Percentiles rank a stretch among this genome's conserved stretches.
Conservation (phyloP, 2,888 invertebrate genomes). For the Drosophila paramelanica region DNA sequence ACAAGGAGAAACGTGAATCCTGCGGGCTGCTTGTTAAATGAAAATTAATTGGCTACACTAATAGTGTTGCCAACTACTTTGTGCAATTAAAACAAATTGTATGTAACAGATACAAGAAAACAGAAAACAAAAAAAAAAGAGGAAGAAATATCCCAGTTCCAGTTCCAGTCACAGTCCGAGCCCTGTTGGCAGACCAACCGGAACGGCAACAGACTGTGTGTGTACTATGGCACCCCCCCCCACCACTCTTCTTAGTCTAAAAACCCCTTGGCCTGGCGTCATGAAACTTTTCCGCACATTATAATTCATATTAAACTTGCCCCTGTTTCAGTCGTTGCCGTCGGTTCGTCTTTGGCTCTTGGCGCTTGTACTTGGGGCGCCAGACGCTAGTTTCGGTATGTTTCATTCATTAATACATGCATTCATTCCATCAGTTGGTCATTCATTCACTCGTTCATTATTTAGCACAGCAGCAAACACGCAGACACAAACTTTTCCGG, state of each 20-base stretch:
- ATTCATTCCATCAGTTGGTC: constrained; percentile 47
- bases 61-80: constrained; percentile 75
- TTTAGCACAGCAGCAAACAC: constrained; percentile 58
- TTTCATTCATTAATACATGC: constrained; percentile 49
- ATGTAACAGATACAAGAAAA: constrained; percentile 69
- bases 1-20: constrained; percentile 50
- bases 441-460: constrained; percentile 68
- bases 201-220: constrained; percentile 28
- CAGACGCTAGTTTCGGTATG: constrained; percentile 44
- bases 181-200: constrained; percentile 35
- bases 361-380: constrained; percentile 22
- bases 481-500: constrained; percentile 29
- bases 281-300: constrained; percentile 77
- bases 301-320: constrained; percentile 79
- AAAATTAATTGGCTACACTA: constrained; percentile 78
- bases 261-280: constrained; percentile 27
- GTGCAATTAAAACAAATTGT: constrained; percentile 82
- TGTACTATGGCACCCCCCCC: neutral
- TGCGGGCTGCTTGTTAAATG: constrained; percentile 68
- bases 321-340: constrained; percentile 29
- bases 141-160: constrained; percentile 25
- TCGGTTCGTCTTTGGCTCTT: constrained; percentile 8
- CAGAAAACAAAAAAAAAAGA: constrained; percentile 12
- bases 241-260: neutral
- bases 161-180: constrained; percentile 24